Evolutionary conservation across 2,888 invertebrate species (phyloP), one percentile per base, ranked within the genome.

Genomic region (Ichneumoninae sp.): DNA sequence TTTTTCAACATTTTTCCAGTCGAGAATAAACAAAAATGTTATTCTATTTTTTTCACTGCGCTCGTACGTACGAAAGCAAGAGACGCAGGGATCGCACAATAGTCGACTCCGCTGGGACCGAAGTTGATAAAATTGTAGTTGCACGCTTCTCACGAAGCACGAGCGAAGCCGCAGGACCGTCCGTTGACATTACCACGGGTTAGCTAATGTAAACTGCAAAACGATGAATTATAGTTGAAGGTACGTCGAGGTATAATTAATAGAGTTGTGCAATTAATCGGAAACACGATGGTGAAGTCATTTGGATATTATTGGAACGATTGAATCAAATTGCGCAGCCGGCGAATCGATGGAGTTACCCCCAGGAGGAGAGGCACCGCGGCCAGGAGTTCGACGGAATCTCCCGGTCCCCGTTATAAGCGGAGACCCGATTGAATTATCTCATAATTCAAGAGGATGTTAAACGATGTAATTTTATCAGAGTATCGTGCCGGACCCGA

Each of bases 281-380:
- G 82, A 77, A 82, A 54, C 54, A 79, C 65, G 68, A 62, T 60
- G 82, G 72, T 80, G 72, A 85, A 85, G 85, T 85, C 85, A 75
- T 85, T 85, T 77, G 82, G 85, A 82, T 85, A 85, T 85, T 85
- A 85, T 85, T 85, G 85, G 80, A 85, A 76, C 82, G 82, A 81
- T 80, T 69, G 82, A 82, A 85, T 85, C 82, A 80, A 80, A 85
- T 60, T 60, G 78, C 52, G 33, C 30, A 47, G 74, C 54, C 71
- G 72, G 50, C 70, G 82, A 86, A 86, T 83, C 82, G 82, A 84
- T 78, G 80, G 76, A 82, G 85, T 85, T 72, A 77, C 77, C 65
- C 70, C 79, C 71, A 26, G 66, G 33, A 72, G 80, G 65, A 80
- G 65, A 78, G 78, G 83, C 36, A 83, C 52, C 65, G 68, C 68